Evolutionary conservation across 2,113 vertebrate species (phyloP).

Genomic region (Paraplagusia blochii): DNA sequence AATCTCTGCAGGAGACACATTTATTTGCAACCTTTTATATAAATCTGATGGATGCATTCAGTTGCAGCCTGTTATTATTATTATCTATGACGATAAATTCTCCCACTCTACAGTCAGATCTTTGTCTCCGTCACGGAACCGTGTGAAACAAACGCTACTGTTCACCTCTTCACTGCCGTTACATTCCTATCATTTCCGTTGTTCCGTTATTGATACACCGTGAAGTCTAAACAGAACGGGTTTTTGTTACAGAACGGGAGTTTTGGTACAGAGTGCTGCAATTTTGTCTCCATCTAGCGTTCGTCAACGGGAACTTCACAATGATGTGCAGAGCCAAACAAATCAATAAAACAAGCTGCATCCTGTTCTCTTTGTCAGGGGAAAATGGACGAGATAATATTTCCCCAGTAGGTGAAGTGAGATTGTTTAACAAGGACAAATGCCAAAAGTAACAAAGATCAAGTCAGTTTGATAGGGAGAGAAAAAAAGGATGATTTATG

Average conservation of each 20-base stretch:
- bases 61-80: not conserved
- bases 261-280: not conserved
- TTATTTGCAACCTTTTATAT: not conserved
- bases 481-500: not conserved
- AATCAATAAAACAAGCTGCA: slow-evolving; percentile 27
- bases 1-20: not conserved
- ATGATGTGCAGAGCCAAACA: slow-evolving; percentile 6
- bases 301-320: slow-evolving; percentile 15
- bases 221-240: not conserved
- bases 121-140: not conserved
- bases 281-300: slow-evolving; percentile 59
- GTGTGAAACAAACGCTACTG: not conserved
- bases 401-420: not conserved
- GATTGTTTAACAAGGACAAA: not conserved
- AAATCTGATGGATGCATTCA: not conserved
- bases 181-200: not conserved
- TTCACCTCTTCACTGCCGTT: not conserved
- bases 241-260: too few relatives aligned
- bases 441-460: too few relatives aligned
- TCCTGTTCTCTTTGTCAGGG: slow-evolving; percentile 19
- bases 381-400: slow-evolving; percentile 6
- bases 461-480: slow-evolving; percentile 1
- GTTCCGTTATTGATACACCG: not conserved
- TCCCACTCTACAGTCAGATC: not conserved
- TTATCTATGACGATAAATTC: not conserved